Percentiles rank a stretch among this genome's conserved stretches.
Evolutionary conservation across 1,140 invertebrate genomes (phyloP).

Genomic region (Zophobas morio): DNA sequence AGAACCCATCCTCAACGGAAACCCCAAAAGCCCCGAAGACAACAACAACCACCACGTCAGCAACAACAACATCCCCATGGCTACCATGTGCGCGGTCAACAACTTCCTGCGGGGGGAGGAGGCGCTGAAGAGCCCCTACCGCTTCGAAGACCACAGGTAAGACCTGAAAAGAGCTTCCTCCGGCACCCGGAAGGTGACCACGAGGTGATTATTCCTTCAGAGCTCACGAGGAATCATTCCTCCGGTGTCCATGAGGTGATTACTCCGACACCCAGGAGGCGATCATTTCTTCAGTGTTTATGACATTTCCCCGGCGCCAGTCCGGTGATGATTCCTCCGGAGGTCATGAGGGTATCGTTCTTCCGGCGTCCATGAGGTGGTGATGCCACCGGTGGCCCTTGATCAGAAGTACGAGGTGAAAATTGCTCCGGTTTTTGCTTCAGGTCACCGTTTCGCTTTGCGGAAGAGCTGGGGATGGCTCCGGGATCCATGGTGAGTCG

Average conservation of each 20-base stretch:
- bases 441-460: conserved; percentile 78
- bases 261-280: too few relatives aligned
- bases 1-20: conserved; percentile 62
- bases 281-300: too few relatives aligned
- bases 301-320: too few relatives aligned
- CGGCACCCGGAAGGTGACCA: too few relatives aligned
- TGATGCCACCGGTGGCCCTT: too few relatives aligned
- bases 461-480: conserved; percentile 81
- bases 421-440: not conserved
- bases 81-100: conserved; percentile 66
- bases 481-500: conserved; percentile 83
- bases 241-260: too few relatives aligned
- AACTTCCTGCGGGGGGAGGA: conserved; percentile 70
- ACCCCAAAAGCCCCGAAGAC: conserved; percentile 74
- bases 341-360: too few relatives aligned
- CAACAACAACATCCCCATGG: conserved; percentile 73
- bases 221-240: too few relatives aligned
- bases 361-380: too few relatives aligned
- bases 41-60: conserved; percentile 70
- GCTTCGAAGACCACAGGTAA: conserved; percentile 77
- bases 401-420: too few relatives aligned
- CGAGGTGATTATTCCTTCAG: too few relatives aligned
- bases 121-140: conserved; percentile 78
- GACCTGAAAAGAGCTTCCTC: not conserved
- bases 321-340: too few relatives aligned